Conservation (phyloP, 1,140 invertebrate species). For the Ditylenchus dipsaci region DNA sequence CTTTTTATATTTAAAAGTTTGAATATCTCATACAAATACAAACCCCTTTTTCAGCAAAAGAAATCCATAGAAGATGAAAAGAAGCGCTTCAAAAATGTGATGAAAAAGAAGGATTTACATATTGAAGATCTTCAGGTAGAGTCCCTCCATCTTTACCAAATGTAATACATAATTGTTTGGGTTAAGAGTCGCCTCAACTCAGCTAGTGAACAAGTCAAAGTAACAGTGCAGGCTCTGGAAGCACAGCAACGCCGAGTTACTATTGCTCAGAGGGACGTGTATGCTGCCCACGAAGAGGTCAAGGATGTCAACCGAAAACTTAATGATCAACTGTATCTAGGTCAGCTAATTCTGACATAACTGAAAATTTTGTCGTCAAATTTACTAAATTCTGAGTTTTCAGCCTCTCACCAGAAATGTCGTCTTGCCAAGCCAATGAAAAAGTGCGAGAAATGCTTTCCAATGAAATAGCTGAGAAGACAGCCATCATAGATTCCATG, state of each 20-base stretch:
- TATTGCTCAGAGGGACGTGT: neutral
- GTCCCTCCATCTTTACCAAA: neutral
- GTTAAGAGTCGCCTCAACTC: neutral
- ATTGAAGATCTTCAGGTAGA: neutral
- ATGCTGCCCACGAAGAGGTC: slow-evolving; percentile 3
- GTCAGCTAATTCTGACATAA: neutral
- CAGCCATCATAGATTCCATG: neutral
- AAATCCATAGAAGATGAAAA: neutral
- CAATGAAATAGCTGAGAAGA: neutral
- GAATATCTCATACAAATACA: too few species aligned
- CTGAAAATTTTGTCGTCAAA: neutral
- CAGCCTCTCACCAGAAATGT: slow-evolving; percentile 15
- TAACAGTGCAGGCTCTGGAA: neutral
- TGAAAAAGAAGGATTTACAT: neutral
- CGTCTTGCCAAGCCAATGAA: slow-evolving; percentile 7
- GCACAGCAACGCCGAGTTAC: neutral
- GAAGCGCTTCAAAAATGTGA: neutral
- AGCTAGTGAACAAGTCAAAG: neutral
- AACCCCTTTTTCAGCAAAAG: neutral
- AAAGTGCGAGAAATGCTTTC: slow-evolving; percentile 1
- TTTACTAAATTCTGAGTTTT: neutral
- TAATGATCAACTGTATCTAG: slow-evolving; percentile 11
- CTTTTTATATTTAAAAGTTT: too few species aligned
- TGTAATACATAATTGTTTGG: neutral
- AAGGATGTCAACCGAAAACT: slow-evolving; percentile 13